phyloP scores from a whole-genome alignment of 2,888 invertebrate genomes.

The Crossocerus cetratus region DNA sequence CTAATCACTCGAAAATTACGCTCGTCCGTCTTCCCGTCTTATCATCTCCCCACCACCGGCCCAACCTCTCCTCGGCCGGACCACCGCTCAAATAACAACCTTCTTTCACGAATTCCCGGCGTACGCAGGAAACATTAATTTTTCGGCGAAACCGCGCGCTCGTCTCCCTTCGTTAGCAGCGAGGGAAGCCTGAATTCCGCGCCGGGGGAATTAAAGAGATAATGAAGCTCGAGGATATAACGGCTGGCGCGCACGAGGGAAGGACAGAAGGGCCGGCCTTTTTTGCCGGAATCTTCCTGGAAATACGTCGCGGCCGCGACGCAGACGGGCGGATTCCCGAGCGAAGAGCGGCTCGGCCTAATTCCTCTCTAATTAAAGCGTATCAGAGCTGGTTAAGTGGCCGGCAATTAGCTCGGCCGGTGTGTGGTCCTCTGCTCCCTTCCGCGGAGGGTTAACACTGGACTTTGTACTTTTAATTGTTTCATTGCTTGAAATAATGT shows the following conservation, averaged over 20 bases:
- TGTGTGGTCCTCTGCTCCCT: background rate
- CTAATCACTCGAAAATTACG: constrained; percentile 54
- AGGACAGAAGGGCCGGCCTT: constrained; percentile 23
- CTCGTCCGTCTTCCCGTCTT: constrained; percentile 27
- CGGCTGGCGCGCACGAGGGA: background rate
- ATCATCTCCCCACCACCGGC: constrained; percentile 46
- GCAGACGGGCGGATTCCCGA: background rate
- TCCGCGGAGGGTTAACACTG: too few relatives aligned
- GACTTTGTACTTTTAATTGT: too few relatives aligned
- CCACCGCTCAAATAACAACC: constrained; percentile 13
- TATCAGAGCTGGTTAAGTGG: constrained; percentile 29
- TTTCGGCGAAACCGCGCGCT: too few relatives aligned
- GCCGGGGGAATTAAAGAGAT: too few relatives aligned
- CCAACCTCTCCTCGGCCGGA: background rate
- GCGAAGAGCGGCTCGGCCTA: constrained; percentile 15
- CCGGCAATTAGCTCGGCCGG: background rate
- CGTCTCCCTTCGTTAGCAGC: too few relatives aligned
- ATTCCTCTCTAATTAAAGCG: constrained; percentile 37
- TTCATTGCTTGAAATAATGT: too few relatives aligned
- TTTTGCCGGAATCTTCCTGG: constrained; percentile 9
- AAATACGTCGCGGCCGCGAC: constrained; percentile 10
- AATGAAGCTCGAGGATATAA: background rate
- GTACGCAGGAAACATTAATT: too few relatives aligned
- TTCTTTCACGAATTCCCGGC: background rate
- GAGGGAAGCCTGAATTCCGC: too few relatives aligned